Percentiles rank a stretch among this genome's conserved stretches.
Evolutionary conservation across 1,140 invertebrate genomes (phyloP).

Genomic region (Caenorhabditis remanei): DNA sequence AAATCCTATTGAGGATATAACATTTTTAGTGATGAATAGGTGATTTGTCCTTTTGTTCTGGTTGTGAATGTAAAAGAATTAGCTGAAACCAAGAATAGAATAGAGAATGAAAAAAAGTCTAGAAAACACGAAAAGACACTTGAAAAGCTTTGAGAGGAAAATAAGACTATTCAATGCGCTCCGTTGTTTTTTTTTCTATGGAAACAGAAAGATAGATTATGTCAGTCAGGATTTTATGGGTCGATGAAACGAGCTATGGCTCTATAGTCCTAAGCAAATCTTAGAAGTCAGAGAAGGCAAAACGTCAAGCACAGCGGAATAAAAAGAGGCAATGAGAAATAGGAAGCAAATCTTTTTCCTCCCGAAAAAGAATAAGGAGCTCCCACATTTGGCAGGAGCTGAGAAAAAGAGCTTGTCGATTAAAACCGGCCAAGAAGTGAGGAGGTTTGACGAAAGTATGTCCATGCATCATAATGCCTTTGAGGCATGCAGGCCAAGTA

Average conservation of each 20-base stretch:
- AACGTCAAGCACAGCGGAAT: background rate
- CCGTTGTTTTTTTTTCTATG: slow-evolving; percentile 28
- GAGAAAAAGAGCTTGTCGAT: slow-evolving; percentile 33
- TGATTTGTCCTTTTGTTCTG: background rate
- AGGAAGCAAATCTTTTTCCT: background rate
- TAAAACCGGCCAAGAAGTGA: background rate
- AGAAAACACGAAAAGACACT: background rate
- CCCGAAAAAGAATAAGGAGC: background rate
- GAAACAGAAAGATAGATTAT: slow-evolving; percentile 13
- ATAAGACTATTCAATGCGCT: background rate
- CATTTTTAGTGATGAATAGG: background rate
- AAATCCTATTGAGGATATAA: background rate
- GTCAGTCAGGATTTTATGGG: background rate
- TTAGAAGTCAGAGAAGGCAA: slow-evolving; percentile 28
- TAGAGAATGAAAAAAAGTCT: slow-evolving; percentile 4
- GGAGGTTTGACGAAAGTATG: slow-evolving; percentile 9
- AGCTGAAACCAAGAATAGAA: background rate
- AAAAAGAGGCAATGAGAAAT: slow-evolving; percentile 21
- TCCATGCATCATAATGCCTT: slow-evolving; percentile 1
- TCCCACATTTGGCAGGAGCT: slow-evolving; percentile 43
- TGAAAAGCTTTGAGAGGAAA: slow-evolving; percentile 7
- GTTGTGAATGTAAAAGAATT: background rate
- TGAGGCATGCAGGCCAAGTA: background rate
- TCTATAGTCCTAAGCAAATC: background rate
- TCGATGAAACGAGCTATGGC: background rate